Evolutionary conservation across 2,113 vertebrate genomes (phyloP).

Genomic region (Xiphias gladius): DNA sequence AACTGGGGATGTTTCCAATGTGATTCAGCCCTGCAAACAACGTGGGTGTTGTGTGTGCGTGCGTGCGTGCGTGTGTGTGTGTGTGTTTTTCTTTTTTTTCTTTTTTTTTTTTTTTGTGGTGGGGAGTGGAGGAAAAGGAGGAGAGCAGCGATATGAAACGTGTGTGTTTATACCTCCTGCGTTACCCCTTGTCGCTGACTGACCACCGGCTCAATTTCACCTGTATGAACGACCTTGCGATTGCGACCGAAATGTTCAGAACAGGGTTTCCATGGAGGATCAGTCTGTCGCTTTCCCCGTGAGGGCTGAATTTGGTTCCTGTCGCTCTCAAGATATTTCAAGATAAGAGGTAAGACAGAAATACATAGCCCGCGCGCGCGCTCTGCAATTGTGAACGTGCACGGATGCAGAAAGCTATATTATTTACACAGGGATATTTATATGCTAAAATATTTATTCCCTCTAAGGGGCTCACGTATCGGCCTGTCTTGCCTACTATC

Average conservation of each 20-base stretch:
- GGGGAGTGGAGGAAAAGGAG: constrained; percentile 67
- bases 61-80: constrained; percentile 1
- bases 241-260: constrained; percentile 63
- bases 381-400: constrained; percentile 39
- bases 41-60: constrained; percentile 78
- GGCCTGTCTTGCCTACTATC: constrained; percentile 34
- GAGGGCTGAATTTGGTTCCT: constrained; percentile 67
- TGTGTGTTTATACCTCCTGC: constrained; percentile 63
- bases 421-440: constrained; percentile 41
- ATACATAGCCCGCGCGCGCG: constrained; percentile 1
- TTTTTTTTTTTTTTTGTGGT: constrained; percentile 30
- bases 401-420: constrained; percentile 16
- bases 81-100: neutral
- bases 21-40: constrained; percentile 74
- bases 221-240: constrained; percentile 78
- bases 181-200: constrained; percentile 53
- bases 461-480: constrained; percentile 12
- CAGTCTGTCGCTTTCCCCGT: constrained; percentile 49
- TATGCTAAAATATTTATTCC: constrained; percentile 24
- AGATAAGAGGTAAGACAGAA: constrained; percentile 79
- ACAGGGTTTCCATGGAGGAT: constrained; percentile 77
- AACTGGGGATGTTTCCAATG: constrained; percentile 66
- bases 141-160: constrained; percentile 74
- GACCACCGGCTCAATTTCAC: constrained; percentile 71
- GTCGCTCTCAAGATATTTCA: constrained; percentile 69